Conservation (phyloP, 2,888 invertebrate species). For the Cephalotes varians region DNA sequence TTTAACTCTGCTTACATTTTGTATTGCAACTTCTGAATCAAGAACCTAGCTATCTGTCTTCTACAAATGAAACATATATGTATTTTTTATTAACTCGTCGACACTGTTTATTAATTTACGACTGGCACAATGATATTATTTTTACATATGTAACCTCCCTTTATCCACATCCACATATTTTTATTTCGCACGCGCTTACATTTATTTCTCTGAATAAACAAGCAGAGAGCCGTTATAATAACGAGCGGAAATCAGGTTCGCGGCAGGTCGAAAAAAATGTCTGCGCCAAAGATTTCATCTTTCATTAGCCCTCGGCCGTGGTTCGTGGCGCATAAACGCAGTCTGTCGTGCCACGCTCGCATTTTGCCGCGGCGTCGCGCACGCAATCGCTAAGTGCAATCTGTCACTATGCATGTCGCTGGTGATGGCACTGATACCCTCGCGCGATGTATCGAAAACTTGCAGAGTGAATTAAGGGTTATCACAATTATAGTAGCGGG, state of each 20-base stretch:
- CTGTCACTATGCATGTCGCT: slow-evolving; percentile 43
- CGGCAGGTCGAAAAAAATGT: slow-evolving; percentile 28
- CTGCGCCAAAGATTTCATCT: slow-evolving; percentile 42
- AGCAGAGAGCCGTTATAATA: slow-evolving; percentile 15
- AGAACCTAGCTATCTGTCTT: not conserved
- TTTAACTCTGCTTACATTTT: not conserved
- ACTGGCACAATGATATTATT: slow-evolving; percentile 9
- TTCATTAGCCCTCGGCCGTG: slow-evolving; percentile 40
- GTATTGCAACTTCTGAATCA: not conserved
- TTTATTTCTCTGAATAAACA: not conserved
- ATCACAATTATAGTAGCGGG: slow-evolving; percentile 17
- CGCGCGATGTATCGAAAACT: slow-evolving; percentile 36
- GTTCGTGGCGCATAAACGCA: slow-evolving; percentile 44
- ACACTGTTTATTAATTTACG: slow-evolving; percentile 37
- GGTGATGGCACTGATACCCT: slow-evolving; percentile 44
- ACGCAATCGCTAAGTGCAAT: slow-evolving; percentile 52
- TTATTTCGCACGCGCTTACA: slow-evolving; percentile 22
- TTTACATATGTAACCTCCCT: slow-evolving; percentile 18
- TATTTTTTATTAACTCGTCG: slow-evolving; percentile 1
- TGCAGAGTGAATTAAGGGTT: slow-evolving; percentile 13
- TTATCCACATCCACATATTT: slow-evolving; percentile 27
- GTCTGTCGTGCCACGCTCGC: slow-evolving; percentile 62
- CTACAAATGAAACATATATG: not conserved
- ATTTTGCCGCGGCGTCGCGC: slow-evolving; percentile 57
- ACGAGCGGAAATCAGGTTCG: slow-evolving; percentile 11